Evolutionary conservation across 2,113 vertebrate genomes (phyloP).

Genomic region (Megaceryle torquata): DNA sequence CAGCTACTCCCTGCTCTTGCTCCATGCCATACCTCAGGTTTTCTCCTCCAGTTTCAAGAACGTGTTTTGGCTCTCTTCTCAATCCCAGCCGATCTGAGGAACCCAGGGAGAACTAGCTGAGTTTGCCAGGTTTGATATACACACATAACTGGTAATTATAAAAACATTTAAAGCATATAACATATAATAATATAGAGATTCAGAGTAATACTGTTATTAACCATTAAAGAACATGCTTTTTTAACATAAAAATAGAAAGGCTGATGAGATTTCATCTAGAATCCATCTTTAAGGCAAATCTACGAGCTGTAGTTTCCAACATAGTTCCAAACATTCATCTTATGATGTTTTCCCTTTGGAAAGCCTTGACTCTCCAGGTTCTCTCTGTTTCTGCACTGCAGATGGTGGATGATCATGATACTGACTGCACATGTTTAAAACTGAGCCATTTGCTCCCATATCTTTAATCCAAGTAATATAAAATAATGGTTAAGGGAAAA

Average conservation of each 20-base stretch:
- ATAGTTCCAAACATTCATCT: neutral
- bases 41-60: neutral
- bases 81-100: neutral
- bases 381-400: neutral
- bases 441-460: neutral
- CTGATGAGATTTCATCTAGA: neutral
- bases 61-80: neutral
- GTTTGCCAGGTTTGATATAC: neutral
- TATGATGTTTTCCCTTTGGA: slow-evolving; percentile 35
- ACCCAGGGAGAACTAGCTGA: neutral
- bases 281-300: neutral
- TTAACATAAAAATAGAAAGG: neutral
- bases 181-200: neutral
- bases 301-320: neutral
- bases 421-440: slow-evolving; percentile 23
- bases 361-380: neutral
- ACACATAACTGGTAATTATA: neutral
- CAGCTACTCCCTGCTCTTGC: neutral
- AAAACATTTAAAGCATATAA: neutral
- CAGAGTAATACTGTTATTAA: neutral
- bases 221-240: neutral
- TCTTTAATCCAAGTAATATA: slow-evolving; percentile 5
- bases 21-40: neutral
- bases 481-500: accelerated
- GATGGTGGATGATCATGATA: neutral